Evolutionary conservation across 2,113 vertebrate species (phyloP), one percentile per base, ranked within the genome.

Genomic region (Balaenoptera acutorostrata): DNA sequence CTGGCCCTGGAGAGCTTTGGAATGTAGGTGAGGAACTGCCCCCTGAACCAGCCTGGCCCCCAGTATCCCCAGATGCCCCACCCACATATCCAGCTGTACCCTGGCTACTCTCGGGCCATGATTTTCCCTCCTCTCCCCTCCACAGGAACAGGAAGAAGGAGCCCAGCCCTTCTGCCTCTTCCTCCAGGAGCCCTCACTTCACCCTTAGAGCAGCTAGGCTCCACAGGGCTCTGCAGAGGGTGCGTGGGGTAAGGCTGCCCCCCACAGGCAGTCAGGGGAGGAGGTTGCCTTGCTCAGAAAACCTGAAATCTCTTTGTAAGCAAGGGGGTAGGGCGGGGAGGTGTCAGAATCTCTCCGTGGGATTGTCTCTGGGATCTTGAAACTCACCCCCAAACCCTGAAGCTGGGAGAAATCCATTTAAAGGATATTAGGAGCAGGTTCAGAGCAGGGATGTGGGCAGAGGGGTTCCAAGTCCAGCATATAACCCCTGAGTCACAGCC

Each of bases 221-320:
- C 59, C 77, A 20, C 31, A 0, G 0, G 75, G 74, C 78, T 95
- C 74, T 61, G 33, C 85, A 72, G 86, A 91, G 86, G 93, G 97
- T 95, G 14, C 27, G 29, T 92, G 89, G 93, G 98, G 92, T 92
- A 98, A 98, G 95, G 89, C 97, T 98, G 97, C 98, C 97, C 96
- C 97, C 97, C 11, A 92, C 97, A 98, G 97, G 97, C 92, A 84
- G 75, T 36, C 39, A 3, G n/a, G 83, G 64, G 87, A 93, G 86
- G 81, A 97, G 64, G 80, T 31, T 23, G 12, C 77, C 61, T 63
- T 12, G 21, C 49, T 96, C 36, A 1, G 71, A 74, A 83, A 39
- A 20, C 6, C 33, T 78, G 49, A 88, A 66, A 83, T 89, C 75
- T 66, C 83, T 84, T 75, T 72, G 39, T 61, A 21, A 80, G 72